phyloP scores from a whole-genome alignment of 92 coral and sea anemone genomes.

The Muricea muricata region DNA sequence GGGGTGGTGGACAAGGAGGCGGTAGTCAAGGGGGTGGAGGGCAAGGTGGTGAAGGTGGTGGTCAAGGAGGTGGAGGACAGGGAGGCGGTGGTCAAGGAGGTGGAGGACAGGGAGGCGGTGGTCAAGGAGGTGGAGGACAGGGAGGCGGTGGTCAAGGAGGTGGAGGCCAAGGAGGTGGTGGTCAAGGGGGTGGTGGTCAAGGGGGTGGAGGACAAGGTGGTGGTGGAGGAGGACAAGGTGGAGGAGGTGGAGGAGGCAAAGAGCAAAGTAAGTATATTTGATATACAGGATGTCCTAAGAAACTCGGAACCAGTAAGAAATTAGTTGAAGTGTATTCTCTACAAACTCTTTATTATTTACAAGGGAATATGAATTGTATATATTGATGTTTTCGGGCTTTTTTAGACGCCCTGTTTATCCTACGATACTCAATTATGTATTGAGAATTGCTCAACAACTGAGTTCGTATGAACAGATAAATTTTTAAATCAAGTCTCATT shows the following conservation, averaged over 20 bases:
- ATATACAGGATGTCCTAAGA: too few relatives aligned
- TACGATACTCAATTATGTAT: too few relatives aligned
- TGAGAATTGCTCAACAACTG: too few relatives aligned
- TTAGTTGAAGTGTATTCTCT: neutral
- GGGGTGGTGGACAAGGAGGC: neutral
- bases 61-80: neutral
- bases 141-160: neutral
- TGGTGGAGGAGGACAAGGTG: neutral
- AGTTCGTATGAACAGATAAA: too few relatives aligned
- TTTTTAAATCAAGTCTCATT: too few relatives aligned
- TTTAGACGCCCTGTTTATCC: too few relatives aligned
- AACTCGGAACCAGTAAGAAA: neutral
- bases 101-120: neutral
- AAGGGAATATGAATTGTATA: too few relatives aligned
- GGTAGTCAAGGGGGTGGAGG: neutral
- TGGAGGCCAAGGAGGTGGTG: neutral
- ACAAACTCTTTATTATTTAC: too few relatives aligned
- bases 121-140: neutral
- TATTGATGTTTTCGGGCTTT: too few relatives aligned
- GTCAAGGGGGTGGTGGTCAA: neutral
- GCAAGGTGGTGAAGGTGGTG: neutral
- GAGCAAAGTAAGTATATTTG: constrained; percentile 26
- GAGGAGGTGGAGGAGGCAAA: constrained; percentile 12
- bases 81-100: neutral
- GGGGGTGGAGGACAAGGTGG: neutral